Evolutionary conservation across 1,140 invertebrate genomes (phyloP).

Genomic region (Hyles vespertilio): DNA sequence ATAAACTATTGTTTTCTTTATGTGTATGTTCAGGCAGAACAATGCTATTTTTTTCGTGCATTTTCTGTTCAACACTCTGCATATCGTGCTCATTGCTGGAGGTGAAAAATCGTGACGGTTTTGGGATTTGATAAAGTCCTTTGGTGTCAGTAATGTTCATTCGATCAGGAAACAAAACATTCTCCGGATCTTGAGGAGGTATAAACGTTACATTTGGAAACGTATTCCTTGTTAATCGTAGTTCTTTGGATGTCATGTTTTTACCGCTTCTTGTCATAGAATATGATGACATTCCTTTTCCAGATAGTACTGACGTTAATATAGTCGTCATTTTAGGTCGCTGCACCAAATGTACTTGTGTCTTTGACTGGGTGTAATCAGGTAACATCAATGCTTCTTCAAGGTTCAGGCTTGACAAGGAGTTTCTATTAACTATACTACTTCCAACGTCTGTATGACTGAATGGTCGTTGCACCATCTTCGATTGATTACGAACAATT

Average conservation of each 20-base stretch:
- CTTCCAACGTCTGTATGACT: slow-evolving; percentile 26
- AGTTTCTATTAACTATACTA: slow-evolving; percentile 22
- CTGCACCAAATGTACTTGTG: slow-evolving; percentile 37
- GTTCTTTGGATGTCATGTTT: slow-evolving; percentile 29
- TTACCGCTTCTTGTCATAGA: slow-evolving; percentile 34
- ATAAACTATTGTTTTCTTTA: slow-evolving; percentile 19
- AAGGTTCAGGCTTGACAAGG: slow-evolving; percentile 8
- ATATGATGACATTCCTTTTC: slow-evolving; percentile 28
- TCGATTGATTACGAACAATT: slow-evolving; percentile 57
- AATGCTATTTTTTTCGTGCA: slow-evolving; percentile 23
- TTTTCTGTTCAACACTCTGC: slow-evolving; percentile 19
- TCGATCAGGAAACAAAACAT: background rate
- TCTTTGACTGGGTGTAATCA: slow-evolving; percentile 38
- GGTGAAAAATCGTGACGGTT: slow-evolving; percentile 39
- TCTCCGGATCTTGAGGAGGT: background rate
- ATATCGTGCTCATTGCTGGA: slow-evolving; percentile 27
- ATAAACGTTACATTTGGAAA: slow-evolving; percentile 14
- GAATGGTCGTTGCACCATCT: slow-evolving; percentile 59
- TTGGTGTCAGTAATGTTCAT: background rate
- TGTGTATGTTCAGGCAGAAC: slow-evolving; percentile 16
- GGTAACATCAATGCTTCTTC: slow-evolving; percentile 26
- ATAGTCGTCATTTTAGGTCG: slow-evolving; percentile 46
- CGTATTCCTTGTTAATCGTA: slow-evolving; percentile 36
- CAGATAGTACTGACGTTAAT: slow-evolving; percentile 35
- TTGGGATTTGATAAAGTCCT: slow-evolving; percentile 33